Evolutionary conservation across 2,888 invertebrate genomes (phyloP).

Genomic region (Crepidodera aurea): DNA sequence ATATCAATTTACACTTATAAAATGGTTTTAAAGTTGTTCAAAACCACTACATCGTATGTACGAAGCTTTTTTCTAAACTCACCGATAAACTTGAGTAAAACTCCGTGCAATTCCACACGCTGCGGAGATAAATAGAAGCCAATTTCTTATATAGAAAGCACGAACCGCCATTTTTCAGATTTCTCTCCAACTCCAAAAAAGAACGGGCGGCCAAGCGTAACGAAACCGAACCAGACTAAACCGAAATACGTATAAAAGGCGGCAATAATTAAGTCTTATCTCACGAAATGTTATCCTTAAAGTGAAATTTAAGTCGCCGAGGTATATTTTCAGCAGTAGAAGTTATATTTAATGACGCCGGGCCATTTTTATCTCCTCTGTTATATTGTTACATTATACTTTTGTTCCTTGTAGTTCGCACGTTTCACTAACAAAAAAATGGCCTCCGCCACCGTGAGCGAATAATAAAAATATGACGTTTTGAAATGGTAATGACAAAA

Average conservation of each 20-base stretch:
- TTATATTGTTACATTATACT: slow-evolving; percentile 26
- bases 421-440: slow-evolving; percentile 15
- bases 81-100: not conserved
- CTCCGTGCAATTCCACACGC: not conserved
- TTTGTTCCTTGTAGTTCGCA: slow-evolving; percentile 23
- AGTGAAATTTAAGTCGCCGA: slow-evolving; percentile 35
- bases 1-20: too few relatives aligned
- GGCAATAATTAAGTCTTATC: slow-evolving; percentile 35
- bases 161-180: slow-evolving; percentile 25
- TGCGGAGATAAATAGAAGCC: slow-evolving; percentile 22
- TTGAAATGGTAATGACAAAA: not conserved
- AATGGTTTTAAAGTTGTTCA: too few relatives aligned
- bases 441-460: not conserved
- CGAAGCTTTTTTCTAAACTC: not conserved
- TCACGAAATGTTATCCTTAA: slow-evolving; percentile 30
- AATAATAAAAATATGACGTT: slow-evolving; percentile 8
- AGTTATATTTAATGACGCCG: slow-evolving; percentile 28
- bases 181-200: slow-evolving; percentile 3
- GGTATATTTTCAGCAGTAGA: slow-evolving; percentile 26
- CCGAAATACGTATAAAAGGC: slow-evolving; percentile 23
- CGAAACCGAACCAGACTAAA: slow-evolving; percentile 10
- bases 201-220: slow-evolving; percentile 2
- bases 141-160: slow-evolving; percentile 22
- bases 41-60: not conserved
- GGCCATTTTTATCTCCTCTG: slow-evolving; percentile 26